phyloP scores from a whole-genome alignment of 2,888 invertebrate species.

The Aphodius sticticus region DNA sequence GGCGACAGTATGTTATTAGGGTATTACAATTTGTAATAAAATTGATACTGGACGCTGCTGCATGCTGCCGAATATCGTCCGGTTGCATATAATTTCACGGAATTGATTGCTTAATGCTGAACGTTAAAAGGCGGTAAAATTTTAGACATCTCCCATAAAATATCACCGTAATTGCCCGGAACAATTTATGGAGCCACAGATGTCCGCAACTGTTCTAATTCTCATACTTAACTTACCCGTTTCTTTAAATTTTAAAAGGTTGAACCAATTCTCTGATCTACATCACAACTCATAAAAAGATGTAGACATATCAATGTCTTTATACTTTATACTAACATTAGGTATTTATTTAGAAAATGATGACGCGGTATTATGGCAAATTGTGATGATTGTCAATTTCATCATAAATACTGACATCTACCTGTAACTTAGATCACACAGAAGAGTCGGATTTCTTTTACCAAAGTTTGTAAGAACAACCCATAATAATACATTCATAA shows the following conservation, averaged over 20 bases:
- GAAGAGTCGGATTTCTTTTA: no score
- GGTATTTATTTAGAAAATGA: no score
- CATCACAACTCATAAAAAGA: no score
- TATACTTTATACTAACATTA: no score
- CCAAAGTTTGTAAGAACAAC: no score
- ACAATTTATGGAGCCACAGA: background rate
- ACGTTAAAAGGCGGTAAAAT: background rate
- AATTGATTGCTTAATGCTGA: background rate
- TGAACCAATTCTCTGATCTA: background rate
- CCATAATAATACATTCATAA: no score
- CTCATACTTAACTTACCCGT: background rate
- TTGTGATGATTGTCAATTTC: no score
- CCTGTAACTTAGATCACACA: no score
- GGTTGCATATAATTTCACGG: background rate
- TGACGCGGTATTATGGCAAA: no score
- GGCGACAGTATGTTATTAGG: background rate
- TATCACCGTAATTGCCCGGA: background rate
- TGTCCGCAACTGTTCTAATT: background rate
- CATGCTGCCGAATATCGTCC: slow-evolving; percentile 4
- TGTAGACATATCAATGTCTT: no score
- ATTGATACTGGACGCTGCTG: background rate
- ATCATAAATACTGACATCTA: no score
- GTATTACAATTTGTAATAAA: background rate
- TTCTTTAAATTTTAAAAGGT: background rate
- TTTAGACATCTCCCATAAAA: background rate